Percentiles rank a stretch among this genome's conserved stretches.
These are phyloP conservation scores for Pluvialis apricaria DNA, from an alignment of 2,113 vertebrate genomes.

Conservation along the genomic window DNA sequence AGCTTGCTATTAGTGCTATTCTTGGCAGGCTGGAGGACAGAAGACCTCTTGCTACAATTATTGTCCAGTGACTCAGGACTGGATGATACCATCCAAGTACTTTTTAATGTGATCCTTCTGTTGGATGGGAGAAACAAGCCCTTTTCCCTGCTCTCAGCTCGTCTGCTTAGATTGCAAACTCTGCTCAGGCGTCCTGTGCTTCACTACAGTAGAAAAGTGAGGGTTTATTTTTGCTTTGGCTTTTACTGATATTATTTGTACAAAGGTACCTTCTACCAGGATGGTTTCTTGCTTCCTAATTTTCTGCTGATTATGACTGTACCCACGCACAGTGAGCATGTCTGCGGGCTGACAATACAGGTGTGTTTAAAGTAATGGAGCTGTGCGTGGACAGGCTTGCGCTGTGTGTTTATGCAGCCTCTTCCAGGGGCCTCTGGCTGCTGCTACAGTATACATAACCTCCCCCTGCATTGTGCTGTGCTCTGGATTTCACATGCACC, in stretches of 20 bases:
- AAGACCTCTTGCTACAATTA: not conserved
- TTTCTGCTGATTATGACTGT: not conserved
- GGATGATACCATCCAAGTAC: not conserved
- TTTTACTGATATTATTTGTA: not conserved
- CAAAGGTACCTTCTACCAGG: not conserved
- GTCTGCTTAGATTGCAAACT: not conserved
- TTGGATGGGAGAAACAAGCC: not conserved
- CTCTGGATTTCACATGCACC: not conserved
- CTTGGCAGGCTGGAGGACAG: not conserved
- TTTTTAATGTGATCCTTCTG: not conserved
- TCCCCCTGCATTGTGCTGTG: not conserved
- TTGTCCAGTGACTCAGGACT: not conserved
- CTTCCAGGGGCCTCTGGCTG: not conserved
- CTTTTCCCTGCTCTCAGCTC: not conserved
- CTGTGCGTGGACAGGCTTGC: not conserved
- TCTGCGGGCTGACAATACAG: not conserved
- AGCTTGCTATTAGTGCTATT: not conserved
- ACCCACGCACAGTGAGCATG: not conserved
- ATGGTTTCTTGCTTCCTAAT: not conserved
- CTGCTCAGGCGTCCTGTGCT: not conserved
- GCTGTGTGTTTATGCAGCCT: not conserved
- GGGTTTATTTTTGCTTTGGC: not conserved
- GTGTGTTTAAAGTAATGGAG: not conserved
- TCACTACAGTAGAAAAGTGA: not conserved
- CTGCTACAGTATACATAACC: not conserved